phyloP scores from a whole-genome alignment of 2,113 vertebrate species.

The Prinia subflava region DNA sequence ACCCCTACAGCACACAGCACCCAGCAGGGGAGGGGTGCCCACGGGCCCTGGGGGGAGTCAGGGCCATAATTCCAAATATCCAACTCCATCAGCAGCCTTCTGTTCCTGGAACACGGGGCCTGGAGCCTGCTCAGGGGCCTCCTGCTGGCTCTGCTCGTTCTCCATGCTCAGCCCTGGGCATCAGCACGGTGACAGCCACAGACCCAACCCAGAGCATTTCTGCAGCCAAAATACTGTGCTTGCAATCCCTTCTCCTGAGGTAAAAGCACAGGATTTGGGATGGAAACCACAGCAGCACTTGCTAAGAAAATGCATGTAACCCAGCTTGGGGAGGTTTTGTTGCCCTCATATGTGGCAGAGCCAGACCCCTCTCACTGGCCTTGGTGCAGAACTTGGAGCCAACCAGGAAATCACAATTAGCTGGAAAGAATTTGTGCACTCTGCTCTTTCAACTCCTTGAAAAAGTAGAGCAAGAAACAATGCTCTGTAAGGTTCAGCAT shows the following conservation, averaged over 20 bases:
- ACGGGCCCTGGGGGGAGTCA: fast-evolving
- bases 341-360: background rate
- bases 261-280: background rate
- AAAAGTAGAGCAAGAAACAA: background rate
- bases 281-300: background rate
- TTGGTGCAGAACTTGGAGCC: background rate
- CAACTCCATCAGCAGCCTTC: background rate
- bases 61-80: background rate
- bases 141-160: fast-evolving
- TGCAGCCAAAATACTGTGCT: background rate
- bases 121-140: background rate
- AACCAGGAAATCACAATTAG: background rate
- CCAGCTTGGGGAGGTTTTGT: background rate
- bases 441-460: background rate
- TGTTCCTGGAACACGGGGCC: fast-evolving
- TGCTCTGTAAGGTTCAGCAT: background rate
- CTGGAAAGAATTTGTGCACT: background rate
- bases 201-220: fast-evolving
- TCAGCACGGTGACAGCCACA: fast-evolving
- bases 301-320: background rate
- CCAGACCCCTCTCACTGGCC: background rate
- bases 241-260: background rate
- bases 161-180: background rate
- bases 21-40: background rate
- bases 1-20: fast-evolving